phyloP scores from a whole-genome alignment of 30 jellyfish, hydroid and myxozoan species.

The Aurelia sp. region DNA sequence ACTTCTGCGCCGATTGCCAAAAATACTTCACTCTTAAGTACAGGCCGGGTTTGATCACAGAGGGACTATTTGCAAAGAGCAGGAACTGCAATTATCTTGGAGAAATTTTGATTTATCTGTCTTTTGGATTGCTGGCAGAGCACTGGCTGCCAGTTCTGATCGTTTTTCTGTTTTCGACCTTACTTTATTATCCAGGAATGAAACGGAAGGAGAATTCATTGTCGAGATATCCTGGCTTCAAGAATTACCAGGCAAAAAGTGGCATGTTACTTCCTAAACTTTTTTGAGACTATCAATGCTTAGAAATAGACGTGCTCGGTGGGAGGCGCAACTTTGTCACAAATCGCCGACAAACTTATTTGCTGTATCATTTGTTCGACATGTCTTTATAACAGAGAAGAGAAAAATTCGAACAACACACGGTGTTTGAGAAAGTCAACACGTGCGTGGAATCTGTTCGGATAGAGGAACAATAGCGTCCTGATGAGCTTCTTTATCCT shows the following conservation, averaged over 20 bases:
- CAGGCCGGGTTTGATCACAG: slow-evolving; percentile 68
- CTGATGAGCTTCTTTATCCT: too few relatives aligned
- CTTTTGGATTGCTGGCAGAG: slow-evolving; percentile 74
- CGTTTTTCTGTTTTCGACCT: slow-evolving; percentile 35
- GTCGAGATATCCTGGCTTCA: slow-evolving; percentile 64
- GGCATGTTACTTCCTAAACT: slow-evolving; percentile 72
- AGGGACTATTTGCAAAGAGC: slow-evolving; percentile 70
- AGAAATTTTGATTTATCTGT: slow-evolving; percentile 71
- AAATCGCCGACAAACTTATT: too few relatives aligned
- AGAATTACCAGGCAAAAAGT: slow-evolving; percentile 47
- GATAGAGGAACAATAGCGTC: too few relatives aligned
- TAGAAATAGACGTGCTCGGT: too few relatives aligned
- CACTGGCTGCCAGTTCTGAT: slow-evolving; percentile 63
- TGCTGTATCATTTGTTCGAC: too few relatives aligned
- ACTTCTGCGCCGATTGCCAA: slow-evolving; percentile 79
- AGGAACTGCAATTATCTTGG: slow-evolving; percentile 80
- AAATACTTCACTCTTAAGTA: slow-evolving; percentile 61
- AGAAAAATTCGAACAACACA: too few relatives aligned
- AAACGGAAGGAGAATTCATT: slow-evolving; percentile 70
- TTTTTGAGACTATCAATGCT: neutral
- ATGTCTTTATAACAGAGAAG: too few relatives aligned
- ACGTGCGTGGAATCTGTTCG: too few relatives aligned
- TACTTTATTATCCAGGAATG: slow-evolving; percentile 76
- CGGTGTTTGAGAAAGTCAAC: too few relatives aligned
- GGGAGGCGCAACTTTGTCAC: too few relatives aligned